phyloP scores from a whole-genome alignment of 2,888 invertebrate genomes.

The Cryptus armator region DNA sequence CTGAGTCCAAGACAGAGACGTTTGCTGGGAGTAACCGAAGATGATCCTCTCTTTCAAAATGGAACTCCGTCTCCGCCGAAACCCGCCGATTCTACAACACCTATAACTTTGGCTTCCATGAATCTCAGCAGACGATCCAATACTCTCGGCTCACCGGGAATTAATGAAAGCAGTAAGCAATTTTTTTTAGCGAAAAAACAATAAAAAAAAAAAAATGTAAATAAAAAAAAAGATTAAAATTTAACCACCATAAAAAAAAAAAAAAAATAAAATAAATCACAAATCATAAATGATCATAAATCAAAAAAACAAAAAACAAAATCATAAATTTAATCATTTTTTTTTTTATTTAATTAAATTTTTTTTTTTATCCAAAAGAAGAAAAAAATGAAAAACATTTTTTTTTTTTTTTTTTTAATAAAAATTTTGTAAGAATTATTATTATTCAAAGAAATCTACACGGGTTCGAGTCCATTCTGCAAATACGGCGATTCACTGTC shows the following conservation, averaged over 20 bases:
- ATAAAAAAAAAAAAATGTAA: not conserved
- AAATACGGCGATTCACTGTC: slow-evolving; percentile 76
- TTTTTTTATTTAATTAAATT: too few species aligned
- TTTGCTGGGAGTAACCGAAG: slow-evolving; percentile 86
- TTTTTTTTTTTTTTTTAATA: not conserved
- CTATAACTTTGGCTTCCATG: slow-evolving; percentile 79
- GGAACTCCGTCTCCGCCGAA: slow-evolving; percentile 70
- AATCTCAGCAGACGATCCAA: slow-evolving; percentile 78
- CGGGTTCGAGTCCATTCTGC: slow-evolving; percentile 75
- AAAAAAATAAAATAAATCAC: too few species aligned
- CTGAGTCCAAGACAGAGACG: slow-evolving; percentile 86
- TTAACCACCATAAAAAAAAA: too few species aligned
- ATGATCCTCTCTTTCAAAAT: slow-evolving; percentile 80
- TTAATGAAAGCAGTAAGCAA: slow-evolving; percentile 79
- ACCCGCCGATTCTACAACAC: slow-evolving; percentile 71
- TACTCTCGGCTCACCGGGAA: slow-evolving; percentile 75
- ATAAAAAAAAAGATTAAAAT: too few species aligned
- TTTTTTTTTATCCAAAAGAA: too few species aligned
- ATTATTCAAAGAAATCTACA: slow-evolving; percentile 76
- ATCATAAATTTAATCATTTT: too few species aligned
- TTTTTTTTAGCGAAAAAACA: not conserved
- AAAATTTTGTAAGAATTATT: not conserved
- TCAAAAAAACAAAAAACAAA: too few species aligned
- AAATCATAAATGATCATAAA: too few species aligned
- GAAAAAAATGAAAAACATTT: too few species aligned